phyloP scores from a whole-genome alignment of 2,113 vertebrate species.

The Crotalus viridis region DNA sequence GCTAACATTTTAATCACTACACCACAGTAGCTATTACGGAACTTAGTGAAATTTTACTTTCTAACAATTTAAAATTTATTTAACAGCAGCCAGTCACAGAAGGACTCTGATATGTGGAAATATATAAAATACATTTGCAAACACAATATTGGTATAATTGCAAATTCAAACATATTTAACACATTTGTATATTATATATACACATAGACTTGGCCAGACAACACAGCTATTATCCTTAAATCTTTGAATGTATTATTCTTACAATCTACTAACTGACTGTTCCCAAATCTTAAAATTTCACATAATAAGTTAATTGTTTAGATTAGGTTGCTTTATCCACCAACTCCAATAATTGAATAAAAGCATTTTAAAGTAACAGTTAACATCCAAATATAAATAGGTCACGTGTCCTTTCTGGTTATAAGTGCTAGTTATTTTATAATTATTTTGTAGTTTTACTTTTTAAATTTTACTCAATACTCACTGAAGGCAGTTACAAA shows the following conservation, averaged over 20 bases:
- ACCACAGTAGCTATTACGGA: background rate
- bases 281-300: background rate
- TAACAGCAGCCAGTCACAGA: background rate
- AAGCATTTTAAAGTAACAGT: background rate
- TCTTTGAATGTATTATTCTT: background rate
- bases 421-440: background rate
- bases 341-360: background rate
- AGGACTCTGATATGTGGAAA: background rate
- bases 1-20: background rate
- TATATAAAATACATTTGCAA: background rate
- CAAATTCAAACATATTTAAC: background rate
- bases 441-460: background rate
- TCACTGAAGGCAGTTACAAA: conserved; percentile 1
- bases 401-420: background rate
- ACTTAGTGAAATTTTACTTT: background rate
- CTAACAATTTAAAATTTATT: background rate
- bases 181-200: background rate
- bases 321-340: background rate
- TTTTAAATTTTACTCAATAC: background rate
- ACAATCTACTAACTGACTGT: background rate
- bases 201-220: background rate
- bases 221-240: background rate
- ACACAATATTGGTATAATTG: background rate
- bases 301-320: background rate
- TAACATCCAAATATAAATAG: background rate